Base-by-base conservation (phyloP, 1,140 invertebrate genomes). In the Drosophila micromelanica region DNA sequence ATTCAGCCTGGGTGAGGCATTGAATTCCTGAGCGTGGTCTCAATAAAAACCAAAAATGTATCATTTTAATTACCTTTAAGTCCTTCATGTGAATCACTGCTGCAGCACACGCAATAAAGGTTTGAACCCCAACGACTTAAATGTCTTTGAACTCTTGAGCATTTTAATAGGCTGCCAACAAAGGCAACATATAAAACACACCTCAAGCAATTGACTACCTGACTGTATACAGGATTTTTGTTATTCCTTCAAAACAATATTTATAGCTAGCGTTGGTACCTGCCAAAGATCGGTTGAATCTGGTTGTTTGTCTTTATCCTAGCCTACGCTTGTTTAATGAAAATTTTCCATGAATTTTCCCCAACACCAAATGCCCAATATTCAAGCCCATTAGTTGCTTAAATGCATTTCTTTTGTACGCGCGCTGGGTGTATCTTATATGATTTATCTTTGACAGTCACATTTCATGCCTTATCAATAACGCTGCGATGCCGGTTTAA, bases 361-460 rank as follows among this genome's bases (percentile, higher is more conserved):
- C 27, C 20, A 46, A 45, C 43, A 56, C 23, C 5, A 17, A 11
- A 13, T 20, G 30, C 30, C 2, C 32, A 20, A 54, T 38, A 11
- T 38, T 30, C 38, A 57, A 45, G 46, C 15, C 51, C 60, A 37
- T 48, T 54, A 46, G 27, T 48, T 49, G 68, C 43, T 38, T 71
- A 48, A 75, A 61, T 64, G 68, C 54, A 43, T 71, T 52, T 69
- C 48, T 77, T 64, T 74, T 74, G 63, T 74, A 7, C 3, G 4
- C 8, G 7, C 32, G 0, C 9, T 48, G 5, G 46, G 32, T 62
- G 71, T 52, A 43, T 51, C 56, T 46, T 51, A 30, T 61, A 87
- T 89, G 82, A 87, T 87, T 87, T 87, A 87, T 79, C 85, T 76
- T 63, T 68, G 76, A 87, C 76, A 76, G 56, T 46, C 75, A 45